These are phyloP conservation scores for Yoshiicerus persimilis DNA, from an alignment of 1,140 invertebrate species.

Conservation along the genomic window DNA sequence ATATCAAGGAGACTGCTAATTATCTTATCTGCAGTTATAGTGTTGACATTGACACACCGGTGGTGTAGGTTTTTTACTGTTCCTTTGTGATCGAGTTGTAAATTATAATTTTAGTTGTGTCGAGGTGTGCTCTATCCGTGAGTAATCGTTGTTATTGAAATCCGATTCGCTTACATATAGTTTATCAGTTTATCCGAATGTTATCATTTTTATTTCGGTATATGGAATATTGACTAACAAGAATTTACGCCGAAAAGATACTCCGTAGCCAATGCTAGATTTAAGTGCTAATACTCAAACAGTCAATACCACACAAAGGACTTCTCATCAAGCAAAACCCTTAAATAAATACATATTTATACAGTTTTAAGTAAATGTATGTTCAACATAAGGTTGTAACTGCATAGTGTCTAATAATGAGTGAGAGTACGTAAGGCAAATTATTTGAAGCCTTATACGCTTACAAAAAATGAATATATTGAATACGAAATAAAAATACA, in stretches of 20 bases:
- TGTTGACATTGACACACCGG: neutral
- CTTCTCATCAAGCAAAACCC: too few relatives aligned
- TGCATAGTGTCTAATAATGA: too few relatives aligned
- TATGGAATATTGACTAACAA: too few relatives aligned
- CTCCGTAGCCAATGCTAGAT: neutral
- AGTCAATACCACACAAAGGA: too few relatives aligned
- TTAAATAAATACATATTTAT: too few relatives aligned
- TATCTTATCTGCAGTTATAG: neutral
- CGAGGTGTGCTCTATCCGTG: neutral
- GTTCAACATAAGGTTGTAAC: neutral
- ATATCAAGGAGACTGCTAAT: neutral
- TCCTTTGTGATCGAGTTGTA: neutral
- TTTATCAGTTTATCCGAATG: neutral
- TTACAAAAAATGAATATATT: neutral
- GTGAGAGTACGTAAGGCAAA: too few relatives aligned
- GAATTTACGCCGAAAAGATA: too few relatives aligned
- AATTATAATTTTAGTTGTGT: neutral
- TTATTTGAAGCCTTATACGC: neutral
- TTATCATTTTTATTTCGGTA: neutral
- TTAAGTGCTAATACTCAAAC: neutral
- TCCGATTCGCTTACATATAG: neutral
- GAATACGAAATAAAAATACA: neutral
- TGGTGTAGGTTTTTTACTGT: neutral
- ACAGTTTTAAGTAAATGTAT: neutral
- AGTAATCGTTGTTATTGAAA: neutral